A percentile compares a stretch with the other conserved stretches of the same genome.
These are phyloP conservation scores for Buphagus erythrorhynchus DNA, from an alignment of 2,797 vertebrate species.

Conservation along the genomic window DNA sequence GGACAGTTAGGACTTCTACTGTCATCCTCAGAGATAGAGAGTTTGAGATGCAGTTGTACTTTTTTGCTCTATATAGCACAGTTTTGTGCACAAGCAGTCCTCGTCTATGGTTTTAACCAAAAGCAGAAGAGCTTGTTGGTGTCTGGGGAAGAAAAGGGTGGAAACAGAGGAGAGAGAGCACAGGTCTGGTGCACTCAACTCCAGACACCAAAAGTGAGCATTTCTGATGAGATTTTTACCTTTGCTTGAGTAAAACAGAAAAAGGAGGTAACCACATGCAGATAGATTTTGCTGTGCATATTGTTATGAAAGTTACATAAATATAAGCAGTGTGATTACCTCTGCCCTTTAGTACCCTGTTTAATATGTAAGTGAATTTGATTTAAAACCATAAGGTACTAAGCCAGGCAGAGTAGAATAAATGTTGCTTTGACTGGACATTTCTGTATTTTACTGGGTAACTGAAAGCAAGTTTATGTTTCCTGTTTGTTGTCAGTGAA, in stretches of 20 bases:
- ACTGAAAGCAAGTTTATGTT: neutral
- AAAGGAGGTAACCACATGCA: neutral
- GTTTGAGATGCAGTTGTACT: neutral
- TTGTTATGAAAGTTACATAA: neutral
- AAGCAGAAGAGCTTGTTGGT: neutral
- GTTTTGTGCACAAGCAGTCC: neutral
- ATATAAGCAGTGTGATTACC: neutral
- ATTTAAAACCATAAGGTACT: neutral
- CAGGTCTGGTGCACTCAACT: neutral
- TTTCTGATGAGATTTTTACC: neutral
- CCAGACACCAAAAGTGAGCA: neutral
- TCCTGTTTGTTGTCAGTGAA: neutral
- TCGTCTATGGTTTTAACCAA: neutral
- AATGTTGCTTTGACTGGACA: neutral
- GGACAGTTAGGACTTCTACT: neutral
- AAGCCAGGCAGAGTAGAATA: neutral
- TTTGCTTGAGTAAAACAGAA: neutral
- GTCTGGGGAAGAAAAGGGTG: neutral
- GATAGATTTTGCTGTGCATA: neutral
- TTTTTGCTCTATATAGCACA: neutral
- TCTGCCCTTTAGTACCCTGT: neutral
- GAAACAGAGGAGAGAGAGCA: neutral
- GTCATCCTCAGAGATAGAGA: neutral
- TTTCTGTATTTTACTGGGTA: neutral
- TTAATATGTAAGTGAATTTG: neutral